Evolutionary conservation across 2,113 vertebrate species (phyloP), one percentile per base, ranked within the genome.

Genomic region (Indri indri): DNA sequence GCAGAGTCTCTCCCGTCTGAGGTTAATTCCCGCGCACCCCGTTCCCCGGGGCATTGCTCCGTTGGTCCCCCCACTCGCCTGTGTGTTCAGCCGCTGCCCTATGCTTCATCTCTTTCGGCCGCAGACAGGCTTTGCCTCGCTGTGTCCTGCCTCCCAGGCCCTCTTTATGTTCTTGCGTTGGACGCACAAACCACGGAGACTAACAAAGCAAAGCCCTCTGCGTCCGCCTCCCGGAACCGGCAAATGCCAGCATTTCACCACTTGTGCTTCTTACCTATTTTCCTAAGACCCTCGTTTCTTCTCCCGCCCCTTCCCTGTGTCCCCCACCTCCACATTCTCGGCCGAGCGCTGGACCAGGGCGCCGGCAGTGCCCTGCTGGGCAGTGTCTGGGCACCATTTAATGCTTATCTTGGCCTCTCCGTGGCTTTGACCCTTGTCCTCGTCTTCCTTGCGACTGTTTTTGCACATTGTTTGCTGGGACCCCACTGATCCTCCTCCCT

Each of bases 271-370:
- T 54, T 13, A 4, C 10, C 25, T 32, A 0, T 37, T 77, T 5
- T 66, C 45, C 47, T 17, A 80, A 94, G 61, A 13, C 12, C 16
- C 12, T 32, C 18, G 0, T 88, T 37, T 65, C 37, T 20, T 27
- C 3, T 3, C n/a, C 23, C 12, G 34, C 45, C 23, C 30, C n/a
- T 6, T 50, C 37, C 45, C 45, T 7, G 1, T 22, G 30, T 23
- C 11, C 8, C 54, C 47, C 3, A 5, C 34, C 34, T 10, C 12
- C 27, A 25, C 25, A 52, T 54, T 73, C 59, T 66, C 0, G 0
- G 20, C 66, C 18, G 83, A 30, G n/a, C 27, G 14, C 65, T 20
- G 11, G 27, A 22, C 8, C 30, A n/a, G 37, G 57, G 18, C 59
- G 3, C 27, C 8, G 0, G n/a, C 17, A 22, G 27, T 57, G 30